Conservation (phyloP, 2,888 invertebrate genomes). For the Ormia ochracea region DNA sequence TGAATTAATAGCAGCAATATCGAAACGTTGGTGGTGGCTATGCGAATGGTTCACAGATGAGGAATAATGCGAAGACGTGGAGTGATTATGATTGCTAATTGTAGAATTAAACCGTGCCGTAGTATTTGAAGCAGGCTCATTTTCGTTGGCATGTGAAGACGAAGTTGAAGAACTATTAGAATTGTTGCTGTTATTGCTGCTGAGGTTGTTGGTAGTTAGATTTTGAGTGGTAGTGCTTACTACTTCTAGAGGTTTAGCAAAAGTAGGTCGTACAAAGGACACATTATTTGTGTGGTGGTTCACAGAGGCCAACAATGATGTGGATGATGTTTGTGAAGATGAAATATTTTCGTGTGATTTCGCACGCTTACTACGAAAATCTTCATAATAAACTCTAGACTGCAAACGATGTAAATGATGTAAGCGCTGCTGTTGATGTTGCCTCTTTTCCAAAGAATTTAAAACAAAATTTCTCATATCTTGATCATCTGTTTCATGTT, state of each 20-base stretch:
- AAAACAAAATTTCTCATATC: conserved; percentile 67
- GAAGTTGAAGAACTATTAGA: conserved; percentile 40
- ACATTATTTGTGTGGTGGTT: conserved; percentile 68
- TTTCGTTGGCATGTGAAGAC: conserved; percentile 2
- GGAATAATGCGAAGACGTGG: conserved; percentile 31
- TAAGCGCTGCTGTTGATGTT: conserved; percentile 61
- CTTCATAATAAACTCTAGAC: conserved; percentile 68
- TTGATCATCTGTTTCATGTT: conserved; percentile 65
- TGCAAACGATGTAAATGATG: conserved; percentile 69
- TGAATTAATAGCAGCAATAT: conserved; percentile 44
- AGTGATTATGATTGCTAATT: conserved; percentile 53
- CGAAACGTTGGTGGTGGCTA: conserved; percentile 55
- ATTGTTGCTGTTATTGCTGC: conserved; percentile 30
- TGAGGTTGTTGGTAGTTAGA: conserved; percentile 33
- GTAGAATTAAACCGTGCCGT: conserved; percentile 43
- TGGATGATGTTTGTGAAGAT: conserved; percentile 60
- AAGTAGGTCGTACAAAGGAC: conserved; percentile 72
- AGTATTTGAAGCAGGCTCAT: conserved; percentile 42
- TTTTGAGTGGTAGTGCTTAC: conserved; percentile 71
- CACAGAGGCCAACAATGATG: conserved; percentile 43
- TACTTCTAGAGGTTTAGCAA: conserved; percentile 68
- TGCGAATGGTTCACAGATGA: conserved; percentile 37
- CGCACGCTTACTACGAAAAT: conserved; percentile 66
- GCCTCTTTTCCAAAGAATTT: conserved; percentile 58
- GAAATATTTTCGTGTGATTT: conserved; percentile 67